Percentiles rank a stretch among this genome's conserved stretches.
phyloP scores from a whole-genome alignment of 2,888 invertebrate genomes.

The Cacoxenus indagator region DNA sequence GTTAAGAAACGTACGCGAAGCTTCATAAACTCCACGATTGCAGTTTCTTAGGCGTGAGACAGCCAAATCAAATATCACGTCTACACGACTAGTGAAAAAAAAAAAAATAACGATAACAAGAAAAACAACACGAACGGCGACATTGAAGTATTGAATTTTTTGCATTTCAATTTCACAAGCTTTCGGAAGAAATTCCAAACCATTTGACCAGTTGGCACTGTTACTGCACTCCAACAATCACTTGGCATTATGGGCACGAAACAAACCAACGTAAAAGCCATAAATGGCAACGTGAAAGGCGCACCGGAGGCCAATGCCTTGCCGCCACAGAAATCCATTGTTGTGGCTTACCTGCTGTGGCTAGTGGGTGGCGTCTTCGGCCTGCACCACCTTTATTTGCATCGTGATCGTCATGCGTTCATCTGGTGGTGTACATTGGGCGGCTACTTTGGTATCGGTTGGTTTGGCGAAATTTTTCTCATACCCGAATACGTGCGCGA shows the following conservation, averaged over 20 bases:
- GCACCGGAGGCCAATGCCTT: constrained; percentile 41
- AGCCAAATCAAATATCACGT: not conserved
- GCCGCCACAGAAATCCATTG: constrained; percentile 73
- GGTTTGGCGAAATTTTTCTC: constrained; percentile 86
- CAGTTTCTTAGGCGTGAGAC: not conserved
- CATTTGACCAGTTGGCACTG: not conserved
- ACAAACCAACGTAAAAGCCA: constrained; percentile 19
- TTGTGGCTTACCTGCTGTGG: constrained; percentile 87
- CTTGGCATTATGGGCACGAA: constrained; percentile 37
- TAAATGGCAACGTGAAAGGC: constrained; percentile 25
- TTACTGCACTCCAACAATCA: not conserved
- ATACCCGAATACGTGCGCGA: constrained; percentile 89
- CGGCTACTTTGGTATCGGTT: constrained; percentile 87
- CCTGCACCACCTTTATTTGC: constrained; percentile 90
- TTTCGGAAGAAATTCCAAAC: not conserved
- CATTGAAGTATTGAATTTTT: not conserved
- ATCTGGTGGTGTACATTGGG: constrained; percentile 89
- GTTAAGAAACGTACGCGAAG: constrained; percentile 36
- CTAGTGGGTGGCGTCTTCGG: constrained; percentile 90
- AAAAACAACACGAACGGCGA: constrained; percentile 18
- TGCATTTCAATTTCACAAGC: constrained; percentile 15
- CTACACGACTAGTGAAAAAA: not conserved
- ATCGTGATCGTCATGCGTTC: constrained; percentile 90
- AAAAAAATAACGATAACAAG: constrained; percentile 18
- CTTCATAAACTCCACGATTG: not conserved